Evolutionary conservation across 2,113 vertebrate species (phyloP).

Genomic region (Octodon degus): DNA sequence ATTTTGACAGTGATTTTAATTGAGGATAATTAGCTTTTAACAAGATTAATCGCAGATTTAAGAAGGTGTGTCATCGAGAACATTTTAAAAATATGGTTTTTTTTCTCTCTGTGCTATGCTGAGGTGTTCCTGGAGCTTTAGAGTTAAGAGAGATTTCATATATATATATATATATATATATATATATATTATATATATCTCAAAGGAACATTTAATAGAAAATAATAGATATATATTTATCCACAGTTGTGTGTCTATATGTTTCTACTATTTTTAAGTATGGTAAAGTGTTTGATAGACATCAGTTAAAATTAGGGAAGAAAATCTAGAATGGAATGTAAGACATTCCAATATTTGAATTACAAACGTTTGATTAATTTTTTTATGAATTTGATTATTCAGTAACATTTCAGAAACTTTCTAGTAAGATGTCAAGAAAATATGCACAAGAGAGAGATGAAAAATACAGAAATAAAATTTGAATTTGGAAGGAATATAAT

Average conservation of each 20-base stretch:
- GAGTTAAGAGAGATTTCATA: background rate
- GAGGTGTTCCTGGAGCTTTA: background rate
- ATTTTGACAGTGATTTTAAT: background rate
- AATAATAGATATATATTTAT: background rate
- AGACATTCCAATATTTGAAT: background rate
- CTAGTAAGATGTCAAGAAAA: slow-evolving; percentile 14
- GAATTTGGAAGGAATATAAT: background rate
- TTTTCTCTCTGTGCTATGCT: background rate
- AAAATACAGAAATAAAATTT: background rate
- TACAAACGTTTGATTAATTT: background rate
- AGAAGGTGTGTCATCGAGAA: background rate
- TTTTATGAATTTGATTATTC: background rate
- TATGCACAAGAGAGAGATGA: background rate
- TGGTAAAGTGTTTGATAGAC: background rate
- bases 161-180: background rate
- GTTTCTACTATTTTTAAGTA: slow-evolving; percentile 1
- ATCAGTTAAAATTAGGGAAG: background rate
- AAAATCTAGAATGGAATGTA: background rate
- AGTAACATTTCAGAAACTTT: background rate
- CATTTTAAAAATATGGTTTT: background rate
- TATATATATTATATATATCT: too few relatives aligned
- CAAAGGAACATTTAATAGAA: slow-evolving; percentile 16
- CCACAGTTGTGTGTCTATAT: background rate
- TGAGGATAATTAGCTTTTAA: slow-evolving; percentile 3
- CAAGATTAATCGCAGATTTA: background rate